phyloP scores from a whole-genome alignment of 2,113 vertebrate genomes.

The Heloderma charlesbogerti region DNA sequence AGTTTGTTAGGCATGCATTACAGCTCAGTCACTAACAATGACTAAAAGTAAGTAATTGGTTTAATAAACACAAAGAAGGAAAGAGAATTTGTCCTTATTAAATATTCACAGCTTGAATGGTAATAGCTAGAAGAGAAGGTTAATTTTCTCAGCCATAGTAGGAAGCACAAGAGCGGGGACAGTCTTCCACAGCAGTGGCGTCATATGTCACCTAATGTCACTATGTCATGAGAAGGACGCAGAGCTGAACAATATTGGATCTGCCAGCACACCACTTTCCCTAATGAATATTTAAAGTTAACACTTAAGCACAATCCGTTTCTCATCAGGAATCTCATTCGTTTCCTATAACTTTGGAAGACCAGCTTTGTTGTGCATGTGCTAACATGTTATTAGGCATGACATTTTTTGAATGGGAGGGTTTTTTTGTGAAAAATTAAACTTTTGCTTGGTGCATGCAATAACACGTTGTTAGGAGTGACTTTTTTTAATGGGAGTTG shows the following conservation, averaged over 20 bases:
- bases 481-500: background rate
- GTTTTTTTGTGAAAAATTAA: background rate
- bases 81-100: conserved; percentile 27
- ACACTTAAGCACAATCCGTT: background rate
- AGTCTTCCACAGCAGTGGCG: background rate
- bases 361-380: background rate
- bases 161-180: background rate
- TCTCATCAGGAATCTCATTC: conserved; percentile 17
- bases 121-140: conserved; percentile 10
- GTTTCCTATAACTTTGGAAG: conserved; percentile 17
- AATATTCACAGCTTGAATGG: conserved; percentile 15
- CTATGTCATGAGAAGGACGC: background rate
- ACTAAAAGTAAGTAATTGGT: conserved; percentile 34
- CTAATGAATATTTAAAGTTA: conserved; percentile 28
- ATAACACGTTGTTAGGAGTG: background rate
- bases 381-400: background rate
- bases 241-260: conserved; percentile 11
- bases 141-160: conserved; percentile 14
- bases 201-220: conserved; percentile 7
- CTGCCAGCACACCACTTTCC: conserved; percentile 20
- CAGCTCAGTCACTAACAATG: conserved; percentile 11
- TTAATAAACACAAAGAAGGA: conserved; percentile 28
- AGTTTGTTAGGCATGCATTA: background rate
- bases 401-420: background rate
- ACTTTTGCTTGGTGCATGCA: background rate